Percentiles rank a stretch among this genome's conserved stretches.
These are phyloP conservation scores for Lamproptera curius DNA, from an alignment of 2,888 invertebrate species.

Conservation along the genomic window DNA sequence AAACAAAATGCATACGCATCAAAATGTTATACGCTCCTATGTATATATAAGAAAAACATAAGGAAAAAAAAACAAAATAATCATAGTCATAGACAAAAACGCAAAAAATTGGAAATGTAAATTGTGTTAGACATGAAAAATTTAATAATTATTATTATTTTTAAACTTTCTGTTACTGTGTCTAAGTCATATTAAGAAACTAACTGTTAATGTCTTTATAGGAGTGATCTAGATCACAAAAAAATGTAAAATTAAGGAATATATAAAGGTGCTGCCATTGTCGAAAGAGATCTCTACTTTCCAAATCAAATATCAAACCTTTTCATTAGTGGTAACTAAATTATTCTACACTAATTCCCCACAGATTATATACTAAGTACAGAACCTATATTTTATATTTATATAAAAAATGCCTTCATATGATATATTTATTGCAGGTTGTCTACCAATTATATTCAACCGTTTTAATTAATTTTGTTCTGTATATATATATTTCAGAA, in stretches of 20 bases:
- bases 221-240: conserved; percentile 72
- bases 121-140: conserved; percentile 44
- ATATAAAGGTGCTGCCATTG: conserved; percentile 58
- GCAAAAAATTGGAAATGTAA: conserved; percentile 60
- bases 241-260: conserved; percentile 66
- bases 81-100: conserved; percentile 33
- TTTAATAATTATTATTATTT: too few relatives aligned
- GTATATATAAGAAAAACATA: conserved; percentile 34
- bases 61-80: conserved; percentile 38
- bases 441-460: too few relatives aligned
- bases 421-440: too few relatives aligned
- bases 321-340: conserved; percentile 18
- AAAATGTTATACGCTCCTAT: conserved; percentile 25
- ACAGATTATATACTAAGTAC: conserved; percentile 6
- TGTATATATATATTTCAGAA: too few relatives aligned
- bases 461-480: too few relatives aligned
- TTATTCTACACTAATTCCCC: conserved; percentile 1
- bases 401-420: too few relatives aligned
- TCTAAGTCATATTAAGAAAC: conserved; percentile 61
- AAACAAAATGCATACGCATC: conserved; percentile 58
- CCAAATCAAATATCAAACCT: conserved; percentile 3
- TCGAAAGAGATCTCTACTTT: too few relatives aligned
- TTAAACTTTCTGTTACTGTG: conserved; percentile 53
- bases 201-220: conserved; percentile 77
- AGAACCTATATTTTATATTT: neutral